Base-by-base conservation (phyloP, 92 coral and sea anemone species). In the Umimayanthus chanpuru region DNA sequence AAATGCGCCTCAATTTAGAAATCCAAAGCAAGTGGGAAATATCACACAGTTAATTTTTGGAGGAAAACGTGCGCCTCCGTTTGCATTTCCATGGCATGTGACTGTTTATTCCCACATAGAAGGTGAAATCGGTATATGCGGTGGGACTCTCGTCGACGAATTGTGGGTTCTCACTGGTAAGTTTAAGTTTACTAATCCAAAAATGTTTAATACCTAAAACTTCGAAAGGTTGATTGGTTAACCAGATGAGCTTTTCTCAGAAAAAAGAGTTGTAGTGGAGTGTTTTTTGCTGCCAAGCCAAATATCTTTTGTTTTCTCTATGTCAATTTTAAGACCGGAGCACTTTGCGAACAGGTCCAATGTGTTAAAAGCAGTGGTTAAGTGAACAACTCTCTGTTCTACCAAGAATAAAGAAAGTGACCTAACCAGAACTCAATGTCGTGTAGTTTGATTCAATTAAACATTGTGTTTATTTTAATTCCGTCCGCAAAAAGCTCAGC, bases 271-370 rank as follows among this genome's bases (percentile, higher is more conserved):
- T n/a, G n/a, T n/a, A n/a, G n/a, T n/a, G n/a, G 50, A 75, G n/a
- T 75, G 53, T 39, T 55, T 75, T 73, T 75, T 75, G 47, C 29
- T 75, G 14, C 79, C 79, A 2, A 75, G 53, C 79, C 49, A 38
- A 75, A 39, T 20, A 32, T 53, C 79, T 15, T 36, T 75, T 75
- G 79, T 65, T 75, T 72, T 18, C 53, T 38, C 79, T 12, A 75
- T 75, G 79, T 76, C 40, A 10, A 76, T 15, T 40, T 39, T 38
- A 1, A 43, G 9, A 14, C 26, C 55, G 14, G 80, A 76, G 53
- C 55, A 39, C 26, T 76, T 29, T 14, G 49, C 80, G 32, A 76
- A 76, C 80, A 76, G 14, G 20, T 38, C 80, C 15, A 76, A 39
- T 4, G 50, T 76, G 32, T 76, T 76, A 25, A 76, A 23, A 12